Conservation (phyloP, 2,888 invertebrate genomes). For the Chrysina gloriosa region DNA sequence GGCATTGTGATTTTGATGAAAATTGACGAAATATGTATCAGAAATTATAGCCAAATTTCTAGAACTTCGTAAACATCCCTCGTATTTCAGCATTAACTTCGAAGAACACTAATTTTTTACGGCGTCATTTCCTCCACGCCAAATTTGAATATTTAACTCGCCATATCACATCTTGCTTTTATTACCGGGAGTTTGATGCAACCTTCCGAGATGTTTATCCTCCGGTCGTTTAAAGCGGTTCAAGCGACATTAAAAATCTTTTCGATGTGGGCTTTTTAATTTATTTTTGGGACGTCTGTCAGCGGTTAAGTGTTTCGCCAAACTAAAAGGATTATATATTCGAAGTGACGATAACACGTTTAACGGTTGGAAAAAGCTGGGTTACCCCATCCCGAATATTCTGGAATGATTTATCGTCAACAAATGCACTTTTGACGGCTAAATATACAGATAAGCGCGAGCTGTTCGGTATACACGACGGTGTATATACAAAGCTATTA, state of each 20-base stretch:
- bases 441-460: conserved; percentile 14
- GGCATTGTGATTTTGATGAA: too few species aligned
- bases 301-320: conserved; percentile 18
- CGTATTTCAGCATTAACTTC: too few species aligned
- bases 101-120: too few species aligned
- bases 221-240: not conserved
- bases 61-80: too few species aligned
- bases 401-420: conserved; percentile 12
- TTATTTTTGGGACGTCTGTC: conserved; percentile 19
- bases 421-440: conserved; percentile 23
- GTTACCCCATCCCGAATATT: conserved; percentile 12
- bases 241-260: not conserved
- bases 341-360: conserved; percentile 17
- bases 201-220: not conserved
- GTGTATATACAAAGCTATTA: not conserved
- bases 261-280: not conserved
- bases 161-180: not conserved
- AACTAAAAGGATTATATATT: conserved; percentile 21
- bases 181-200: not conserved
- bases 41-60: too few species aligned
- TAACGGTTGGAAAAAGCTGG: not conserved
- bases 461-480: not conserved
- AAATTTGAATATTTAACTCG: not conserved
- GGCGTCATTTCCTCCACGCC: too few species aligned
- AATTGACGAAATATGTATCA: too few species aligned